A percentile compares a stretch with the other conserved stretches of the same genome.
phyloP scores from a whole-genome alignment of 2,113 vertebrate species.

The Ammospiza nelsoni region DNA sequence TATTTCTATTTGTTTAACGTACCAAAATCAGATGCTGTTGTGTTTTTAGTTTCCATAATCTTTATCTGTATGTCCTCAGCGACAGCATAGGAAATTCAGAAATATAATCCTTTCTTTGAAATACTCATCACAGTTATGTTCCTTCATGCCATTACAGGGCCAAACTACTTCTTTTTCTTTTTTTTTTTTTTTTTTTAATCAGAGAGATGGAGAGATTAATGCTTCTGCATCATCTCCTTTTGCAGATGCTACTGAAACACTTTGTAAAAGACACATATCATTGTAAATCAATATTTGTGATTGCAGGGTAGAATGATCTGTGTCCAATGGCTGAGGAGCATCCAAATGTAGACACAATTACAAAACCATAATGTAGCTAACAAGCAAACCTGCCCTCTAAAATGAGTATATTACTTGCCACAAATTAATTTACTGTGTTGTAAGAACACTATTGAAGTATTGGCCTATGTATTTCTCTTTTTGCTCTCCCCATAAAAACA shows the following conservation, averaged over 20 bases:
- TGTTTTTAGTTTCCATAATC: neutral
- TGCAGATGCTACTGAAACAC: constrained; percentile 32
- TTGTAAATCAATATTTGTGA: constrained; percentile 53
- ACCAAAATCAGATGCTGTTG: neutral
- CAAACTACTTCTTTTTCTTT: neutral
- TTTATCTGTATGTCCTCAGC: neutral
- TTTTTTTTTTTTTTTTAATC: neutral
- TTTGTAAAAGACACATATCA: constrained; percentile 11
- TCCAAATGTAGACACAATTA: constrained; percentile 16
- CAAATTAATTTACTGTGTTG: neutral
- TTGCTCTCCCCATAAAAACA: neutral
- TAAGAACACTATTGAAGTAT: neutral
- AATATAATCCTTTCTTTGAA: constrained; percentile 28
- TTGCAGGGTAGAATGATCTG: constrained; percentile 31
- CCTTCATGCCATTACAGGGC: neutral
- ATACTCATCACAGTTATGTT: neutral
- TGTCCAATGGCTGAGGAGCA: constrained; percentile 3
- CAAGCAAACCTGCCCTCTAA: neutral
- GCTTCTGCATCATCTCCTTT: constrained; percentile 23
- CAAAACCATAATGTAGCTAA: neutral
- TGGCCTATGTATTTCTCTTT: neutral
- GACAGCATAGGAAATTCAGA: neutral
- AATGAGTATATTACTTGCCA: neutral
- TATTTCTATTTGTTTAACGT: neutral
- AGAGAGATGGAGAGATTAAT: constrained; percentile 32